These are phyloP conservation scores for Pipa parva DNA, from an alignment of 2,113 vertebrate species.

Conservation along the genomic window DNA sequence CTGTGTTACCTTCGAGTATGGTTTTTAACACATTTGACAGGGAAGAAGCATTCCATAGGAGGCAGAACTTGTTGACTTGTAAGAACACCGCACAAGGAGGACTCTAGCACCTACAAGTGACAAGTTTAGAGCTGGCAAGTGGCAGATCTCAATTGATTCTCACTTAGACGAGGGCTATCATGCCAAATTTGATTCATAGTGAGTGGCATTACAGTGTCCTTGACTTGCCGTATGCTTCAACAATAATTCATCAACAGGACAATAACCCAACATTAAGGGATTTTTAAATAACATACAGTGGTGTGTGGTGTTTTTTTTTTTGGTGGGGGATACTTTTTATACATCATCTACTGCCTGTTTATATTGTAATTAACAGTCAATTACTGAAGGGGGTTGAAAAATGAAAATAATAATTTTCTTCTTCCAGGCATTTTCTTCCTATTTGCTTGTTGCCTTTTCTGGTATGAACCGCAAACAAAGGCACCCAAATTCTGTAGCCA, in stretches of 20 bases:
- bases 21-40: constrained; percentile 80
- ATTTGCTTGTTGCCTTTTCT: constrained; percentile 29
- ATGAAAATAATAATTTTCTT: constrained; percentile 75
- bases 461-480: background rate
- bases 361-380: constrained; percentile 81
- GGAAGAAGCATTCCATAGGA: constrained; percentile 78
- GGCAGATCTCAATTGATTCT: constrained; percentile 90
- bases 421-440: constrained; percentile 64
- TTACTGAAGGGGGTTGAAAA: constrained; percentile 68
- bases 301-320: constrained; percentile 1
- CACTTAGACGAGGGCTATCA: constrained; percentile 88
- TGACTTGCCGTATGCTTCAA: constrained; percentile 90
- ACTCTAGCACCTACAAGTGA: constrained; percentile 87
- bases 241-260: constrained; percentile 86
- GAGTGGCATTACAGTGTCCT: constrained; percentile 96
- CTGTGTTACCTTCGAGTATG: constrained; percentile 82
- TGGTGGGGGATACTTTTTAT: too few species aligned
- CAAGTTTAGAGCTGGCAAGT: constrained; percentile 92
- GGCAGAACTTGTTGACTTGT: constrained; percentile 93
- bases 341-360: constrained; percentile 69
- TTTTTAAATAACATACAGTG: constrained; percentile 65
- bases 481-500: background rate
- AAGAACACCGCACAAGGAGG: constrained; percentile 88
- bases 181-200: constrained; percentile 97
- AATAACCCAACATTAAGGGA: constrained; percentile 86